Percentiles rank a stretch among this genome's conserved stretches.
phyloP scores from a whole-genome alignment of 1,140 invertebrate genomes.

The Sminthurides bifidus region DNA sequence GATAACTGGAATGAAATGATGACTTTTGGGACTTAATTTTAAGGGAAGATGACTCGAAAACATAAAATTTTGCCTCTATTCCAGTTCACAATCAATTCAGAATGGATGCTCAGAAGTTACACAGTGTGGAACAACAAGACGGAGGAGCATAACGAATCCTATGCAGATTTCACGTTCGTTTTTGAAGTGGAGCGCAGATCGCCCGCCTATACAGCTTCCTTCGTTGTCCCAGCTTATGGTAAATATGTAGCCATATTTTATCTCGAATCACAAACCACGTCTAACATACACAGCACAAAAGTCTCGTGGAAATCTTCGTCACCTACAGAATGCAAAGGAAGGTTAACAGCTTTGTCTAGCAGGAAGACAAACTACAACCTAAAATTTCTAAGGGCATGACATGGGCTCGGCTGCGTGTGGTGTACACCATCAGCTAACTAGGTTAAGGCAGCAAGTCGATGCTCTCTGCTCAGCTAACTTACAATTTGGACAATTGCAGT shows the following conservation, averaged over 20 bases:
- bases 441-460: neutral
- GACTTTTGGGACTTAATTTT: neutral
- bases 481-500: conserved; percentile 37
- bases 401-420: too few relatives aligned
- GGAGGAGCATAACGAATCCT: conserved; percentile 38
- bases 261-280: too few relatives aligned
- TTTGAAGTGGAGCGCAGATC: conserved; percentile 45
- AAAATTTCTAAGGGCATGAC: too few relatives aligned
- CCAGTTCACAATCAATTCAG: conserved; percentile 7
- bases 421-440: neutral
- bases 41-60: neutral
- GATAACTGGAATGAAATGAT: neutral
- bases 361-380: neutral
- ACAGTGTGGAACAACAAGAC: conserved; percentile 1
- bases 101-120: conserved; percentile 21
- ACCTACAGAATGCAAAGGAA: too few relatives aligned
- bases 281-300: too few relatives aligned
- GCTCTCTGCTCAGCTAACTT: neutral
- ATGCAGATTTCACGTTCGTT: conserved; percentile 43
- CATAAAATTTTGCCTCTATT: neutral
- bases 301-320: too few relatives aligned
- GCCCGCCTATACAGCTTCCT: conserved; percentile 47
- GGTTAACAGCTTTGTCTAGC: neutral
- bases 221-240: conserved; percentile 50
- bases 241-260: conserved; percentile 29